Evolutionary conservation across 2,888 invertebrate species (phyloP), one percentile per base, ranked within the genome.

Genomic region (Seira ritae): DNA sequence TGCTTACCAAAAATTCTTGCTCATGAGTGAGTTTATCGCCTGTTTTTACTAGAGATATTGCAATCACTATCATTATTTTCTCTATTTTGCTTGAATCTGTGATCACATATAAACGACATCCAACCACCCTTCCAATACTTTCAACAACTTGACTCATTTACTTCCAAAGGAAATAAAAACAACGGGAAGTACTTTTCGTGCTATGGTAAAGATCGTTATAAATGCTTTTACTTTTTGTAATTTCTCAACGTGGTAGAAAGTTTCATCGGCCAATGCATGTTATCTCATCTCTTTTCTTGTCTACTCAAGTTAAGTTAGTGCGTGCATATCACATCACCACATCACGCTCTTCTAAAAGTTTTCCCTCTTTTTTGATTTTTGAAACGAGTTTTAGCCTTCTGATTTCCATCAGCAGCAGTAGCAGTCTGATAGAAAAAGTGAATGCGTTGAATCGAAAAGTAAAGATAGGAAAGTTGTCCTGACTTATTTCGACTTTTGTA

Each of bases 21-120:
- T 74, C 74, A 72, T 79, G 72, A n/a, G n/a, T n/a, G n/a, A 73
- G 80, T 80, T 80, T 80, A 70, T 74, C 74, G 80, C 80, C 70
- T 80, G 74, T 73, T 42, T n/a, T 80, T 80, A 73, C 73, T 15
- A 80, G 73, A 72, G 80, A 42, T 6, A 80, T 73, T 68, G 80
- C 42, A 73, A 80, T 73, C 74, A 75, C 70, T 80, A 80, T 80
- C 80, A 75, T 75, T 20, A 15, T 22, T 80, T 70, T 68, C 62
- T 79, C 20, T 6, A 62, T 75, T 62, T 71, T 71, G 23, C 46
- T n/a, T 60, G 24, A 4, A 42, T 42, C 6, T 8, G 42, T 42
- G 42, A 42, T 42, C 42, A 12, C 42, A 12, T 42, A 42, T 42
- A 42, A 42, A 12, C 42, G 6, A 42, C 12, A 42, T n/a, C n/a